These are phyloP conservation scores for Lasioglossum malachurum DNA, from an alignment of 2,888 invertebrate genomes.

Conservation along the genomic window DNA sequence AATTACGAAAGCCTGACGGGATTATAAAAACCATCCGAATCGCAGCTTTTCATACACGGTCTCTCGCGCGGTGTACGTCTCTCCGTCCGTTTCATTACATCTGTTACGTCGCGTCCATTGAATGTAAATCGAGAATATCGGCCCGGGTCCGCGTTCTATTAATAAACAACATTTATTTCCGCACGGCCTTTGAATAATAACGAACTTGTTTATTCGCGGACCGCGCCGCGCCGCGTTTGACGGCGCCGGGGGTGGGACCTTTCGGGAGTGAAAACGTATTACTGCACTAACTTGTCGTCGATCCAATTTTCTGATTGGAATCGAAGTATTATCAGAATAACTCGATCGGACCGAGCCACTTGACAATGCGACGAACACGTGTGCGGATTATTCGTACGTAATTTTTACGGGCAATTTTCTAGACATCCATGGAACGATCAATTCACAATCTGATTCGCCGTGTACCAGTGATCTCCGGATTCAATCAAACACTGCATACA, in stretches of 20 bases:
- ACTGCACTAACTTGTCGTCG: not conserved
- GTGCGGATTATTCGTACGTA: not conserved
- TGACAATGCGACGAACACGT: not conserved
- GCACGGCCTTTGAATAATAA: slow-evolving; percentile 17
- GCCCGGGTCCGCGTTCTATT: not conserved
- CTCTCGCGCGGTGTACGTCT: not conserved
- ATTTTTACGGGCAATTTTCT: not conserved
- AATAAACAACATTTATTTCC: slow-evolving; percentile 27
- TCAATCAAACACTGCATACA: not conserved
- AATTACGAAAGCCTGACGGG: slow-evolving; percentile 38
- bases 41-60: slow-evolving; percentile 29
- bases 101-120: slow-evolving; percentile 14
- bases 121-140: slow-evolving; percentile 26
- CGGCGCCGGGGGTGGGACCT: not conserved
- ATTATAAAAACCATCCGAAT: slow-evolving; percentile 37
- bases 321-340: not conserved
- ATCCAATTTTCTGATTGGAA: not conserved
- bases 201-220: not conserved
- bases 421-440: not conserved
- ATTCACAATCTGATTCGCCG: not conserved
- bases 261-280: not conserved
- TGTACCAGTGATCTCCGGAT: not conserved
- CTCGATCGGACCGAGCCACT: not conserved
- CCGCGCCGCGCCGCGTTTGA: not conserved
- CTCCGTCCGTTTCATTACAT: slow-evolving; percentile 29